Evolutionary conservation across 2,888 invertebrate genomes (phyloP).

Genomic region (Meandrusa payeni): DNA sequence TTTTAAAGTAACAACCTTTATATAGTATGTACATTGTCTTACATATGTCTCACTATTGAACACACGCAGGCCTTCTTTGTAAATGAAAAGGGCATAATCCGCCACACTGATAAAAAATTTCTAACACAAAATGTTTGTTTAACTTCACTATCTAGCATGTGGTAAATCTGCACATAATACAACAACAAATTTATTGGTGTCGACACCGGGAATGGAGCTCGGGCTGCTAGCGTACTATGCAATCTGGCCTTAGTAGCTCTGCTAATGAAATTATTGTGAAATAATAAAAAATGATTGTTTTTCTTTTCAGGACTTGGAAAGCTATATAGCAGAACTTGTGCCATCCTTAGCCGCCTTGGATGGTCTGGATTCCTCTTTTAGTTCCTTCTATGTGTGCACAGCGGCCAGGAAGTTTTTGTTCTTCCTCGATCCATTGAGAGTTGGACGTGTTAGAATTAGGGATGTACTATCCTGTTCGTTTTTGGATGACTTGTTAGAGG

Average conservation of each 20-base stretch:
- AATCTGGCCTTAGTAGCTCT: not conserved
- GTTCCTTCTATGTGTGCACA: slow-evolving; percentile 97
- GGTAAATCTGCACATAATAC: no score
- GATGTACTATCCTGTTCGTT: slow-evolving; percentile 96
- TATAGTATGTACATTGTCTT: no score
- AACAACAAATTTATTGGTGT: no score
- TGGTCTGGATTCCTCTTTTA: slow-evolving; percentile 95
- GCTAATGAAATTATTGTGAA: not conserved
- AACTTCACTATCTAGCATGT: no score
- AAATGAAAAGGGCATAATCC: no score
- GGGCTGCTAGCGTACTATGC: no score
- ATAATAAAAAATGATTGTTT: not conserved
- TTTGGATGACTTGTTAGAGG: slow-evolving; percentile 94
- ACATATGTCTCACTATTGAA: no score
- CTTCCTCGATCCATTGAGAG: slow-evolving; percentile 94
- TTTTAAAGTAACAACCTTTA: no score
- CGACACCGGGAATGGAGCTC: no score
- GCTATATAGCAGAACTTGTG: slow-evolving; percentile 95
- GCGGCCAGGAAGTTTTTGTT: slow-evolving; percentile 98
- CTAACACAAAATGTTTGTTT: no score
- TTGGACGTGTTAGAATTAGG: slow-evolving; percentile 93
- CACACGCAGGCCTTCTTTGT: no score
- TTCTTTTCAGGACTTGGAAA: slow-evolving; percentile 90
- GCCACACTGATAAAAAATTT: no score
- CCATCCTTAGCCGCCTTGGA: slow-evolving; percentile 95